A percentile compares a stretch with the other conserved stretches of the same genome.
These are phyloP conservation scores for Istiophorus platypterus DNA, from an alignment of 2,113 vertebrate genomes.

Conservation along the genomic window DNA sequence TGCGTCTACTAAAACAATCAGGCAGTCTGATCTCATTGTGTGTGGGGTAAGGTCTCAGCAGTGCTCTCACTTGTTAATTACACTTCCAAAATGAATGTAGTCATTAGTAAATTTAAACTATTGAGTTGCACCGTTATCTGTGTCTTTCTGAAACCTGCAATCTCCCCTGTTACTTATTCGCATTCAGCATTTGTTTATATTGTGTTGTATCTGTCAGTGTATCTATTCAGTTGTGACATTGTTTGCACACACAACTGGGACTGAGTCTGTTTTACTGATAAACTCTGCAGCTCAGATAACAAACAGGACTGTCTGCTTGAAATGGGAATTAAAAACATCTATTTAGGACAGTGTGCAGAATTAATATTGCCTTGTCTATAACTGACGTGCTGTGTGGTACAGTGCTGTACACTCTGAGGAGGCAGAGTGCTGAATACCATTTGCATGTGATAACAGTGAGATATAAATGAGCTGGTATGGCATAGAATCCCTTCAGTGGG, in stretches of 20 bases:
- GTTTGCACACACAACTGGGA: conserved; percentile 8
- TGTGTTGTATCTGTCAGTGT: conserved; percentile 13
- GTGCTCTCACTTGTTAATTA: background rate
- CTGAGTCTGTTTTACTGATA: conserved; percentile 35
- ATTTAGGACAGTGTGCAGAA: conserved; percentile 47
- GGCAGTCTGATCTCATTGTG: background rate
- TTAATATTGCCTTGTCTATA: conserved; percentile 56
- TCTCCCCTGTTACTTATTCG: conserved; percentile 5
- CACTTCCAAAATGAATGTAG: background rate
- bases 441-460: conserved; percentile 47
- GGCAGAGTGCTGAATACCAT: conserved; percentile 30
- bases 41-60: background rate
- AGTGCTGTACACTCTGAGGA: conserved; percentile 20
- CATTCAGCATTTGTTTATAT: conserved; percentile 3
- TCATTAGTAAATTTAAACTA: background rate
- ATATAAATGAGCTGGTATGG: conserved; percentile 40
- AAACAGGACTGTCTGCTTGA: conserved; percentile 3
- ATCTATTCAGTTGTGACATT: conserved; percentile 2
- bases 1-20: background rate
- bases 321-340: conserved; percentile 39
- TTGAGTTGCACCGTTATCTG: background rate
- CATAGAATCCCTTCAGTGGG: background rate
- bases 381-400: conserved; percentile 52
- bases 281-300: conserved; percentile 44
- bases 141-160: background rate